These are phyloP conservation scores for Caenorhabditis macrosperma DNA, from an alignment of 2,888 invertebrate genomes.

Conservation along the genomic window DNA sequence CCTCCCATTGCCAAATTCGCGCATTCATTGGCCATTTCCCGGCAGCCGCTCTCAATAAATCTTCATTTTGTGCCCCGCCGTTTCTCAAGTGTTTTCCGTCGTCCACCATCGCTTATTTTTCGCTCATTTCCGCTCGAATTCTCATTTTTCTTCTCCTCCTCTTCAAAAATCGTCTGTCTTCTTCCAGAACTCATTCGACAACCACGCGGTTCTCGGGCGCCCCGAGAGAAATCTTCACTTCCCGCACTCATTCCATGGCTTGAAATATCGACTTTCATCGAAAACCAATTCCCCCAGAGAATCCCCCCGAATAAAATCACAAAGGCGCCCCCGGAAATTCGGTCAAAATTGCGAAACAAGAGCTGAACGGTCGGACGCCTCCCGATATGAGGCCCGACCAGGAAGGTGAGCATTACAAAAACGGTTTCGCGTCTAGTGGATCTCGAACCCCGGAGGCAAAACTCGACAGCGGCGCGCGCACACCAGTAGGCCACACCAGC, in stretches of 20 bases:
- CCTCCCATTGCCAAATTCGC: slow-evolving; percentile 6
- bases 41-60: slow-evolving; percentile 36
- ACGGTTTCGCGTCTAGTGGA: not conserved
- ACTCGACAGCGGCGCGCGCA: too few relatives aligned
- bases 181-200: too few relatives aligned
- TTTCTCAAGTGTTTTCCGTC: slow-evolving; percentile 34
- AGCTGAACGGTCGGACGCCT: slow-evolving; percentile 62
- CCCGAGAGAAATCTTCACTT: too few relatives aligned
- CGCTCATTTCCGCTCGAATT: not conserved
- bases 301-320: not conserved
- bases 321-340: not conserved
- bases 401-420: slow-evolving; percentile 28
- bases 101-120: too few relatives aligned
- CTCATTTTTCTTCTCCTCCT: not conserved
- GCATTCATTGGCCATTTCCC: slow-evolving; percentile 13
- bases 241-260: not conserved
- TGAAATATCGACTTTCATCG: not conserved
- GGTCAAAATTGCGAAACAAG: slow-evolving; percentile 54
- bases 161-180: not conserved
- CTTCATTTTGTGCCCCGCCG: slow-evolving; percentile 8
- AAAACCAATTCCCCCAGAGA: not conserved
- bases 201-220: too few relatives aligned
- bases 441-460: too few relatives aligned
- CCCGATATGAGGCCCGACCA: slow-evolving; percentile 64
- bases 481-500: too few relatives aligned